phyloP scores from a whole-genome alignment of 2,888 invertebrate species.

The Aelia acuminata region DNA sequence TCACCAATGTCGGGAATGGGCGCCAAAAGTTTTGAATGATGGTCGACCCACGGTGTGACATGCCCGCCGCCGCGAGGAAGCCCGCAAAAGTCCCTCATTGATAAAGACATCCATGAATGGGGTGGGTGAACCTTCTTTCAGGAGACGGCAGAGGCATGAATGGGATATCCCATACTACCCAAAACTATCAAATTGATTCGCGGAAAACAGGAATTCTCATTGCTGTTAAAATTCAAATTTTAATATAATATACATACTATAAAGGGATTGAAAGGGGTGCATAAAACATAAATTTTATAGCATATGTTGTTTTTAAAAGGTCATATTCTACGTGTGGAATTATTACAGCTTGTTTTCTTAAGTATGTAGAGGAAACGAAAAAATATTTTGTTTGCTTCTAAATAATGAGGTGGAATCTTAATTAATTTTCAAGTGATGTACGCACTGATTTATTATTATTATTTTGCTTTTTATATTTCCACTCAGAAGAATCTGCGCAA shows the following conservation, averaged over 20 bases:
- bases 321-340: too few species aligned
- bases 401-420: too few species aligned
- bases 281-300: too few species aligned
- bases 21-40: constrained; percentile 51
- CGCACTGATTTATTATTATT: neutral
- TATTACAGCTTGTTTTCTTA: too few species aligned
- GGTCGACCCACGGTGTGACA: neutral
- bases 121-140: constrained; percentile 25
- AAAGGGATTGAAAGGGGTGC: too few species aligned
- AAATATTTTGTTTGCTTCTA: too few species aligned
- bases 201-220: neutral
- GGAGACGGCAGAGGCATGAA: neutral
- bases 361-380: too few species aligned
- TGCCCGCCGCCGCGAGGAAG: constrained; percentile 18
- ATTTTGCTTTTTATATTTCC: neutral
- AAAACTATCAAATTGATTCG: neutral
- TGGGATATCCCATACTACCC: neutral
- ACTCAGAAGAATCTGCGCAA: constrained; percentile 6
- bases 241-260: too few species aligned
- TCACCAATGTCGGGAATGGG: neutral
- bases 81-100: constrained; percentile 47
- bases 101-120: constrained; percentile 53
- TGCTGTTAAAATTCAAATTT: neutral
- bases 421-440: neutral
- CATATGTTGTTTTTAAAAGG: too few species aligned